Conservation (phyloP, 2,113 vertebrate genomes). For the Aleadryas rufinucha region DNA sequence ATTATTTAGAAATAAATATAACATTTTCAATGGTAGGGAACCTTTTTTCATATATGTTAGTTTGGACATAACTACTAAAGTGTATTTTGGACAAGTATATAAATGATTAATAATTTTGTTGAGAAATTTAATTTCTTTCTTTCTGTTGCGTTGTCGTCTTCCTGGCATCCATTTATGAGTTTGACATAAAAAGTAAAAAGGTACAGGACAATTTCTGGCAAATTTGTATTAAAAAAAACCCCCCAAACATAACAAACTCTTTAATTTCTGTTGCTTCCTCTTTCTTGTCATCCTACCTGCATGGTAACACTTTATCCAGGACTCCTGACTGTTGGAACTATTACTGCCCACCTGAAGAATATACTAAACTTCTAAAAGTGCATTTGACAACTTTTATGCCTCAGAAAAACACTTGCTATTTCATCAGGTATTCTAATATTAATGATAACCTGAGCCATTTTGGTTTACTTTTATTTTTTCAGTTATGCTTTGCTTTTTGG, state of each 20-base stretch:
- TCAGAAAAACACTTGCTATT: neutral
- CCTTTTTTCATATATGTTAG: neutral
- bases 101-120: neutral
- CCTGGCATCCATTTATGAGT: neutral
- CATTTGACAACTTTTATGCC: neutral
- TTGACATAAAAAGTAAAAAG: neutral
- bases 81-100: neutral
- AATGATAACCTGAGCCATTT: neutral
- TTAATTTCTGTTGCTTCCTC: neutral
- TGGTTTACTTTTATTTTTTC: neutral
- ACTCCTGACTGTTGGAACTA: neutral
- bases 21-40: rapidly evolving
- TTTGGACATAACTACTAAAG: neutral
- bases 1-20: neutral
- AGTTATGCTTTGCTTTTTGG: neutral
- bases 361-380: neutral
- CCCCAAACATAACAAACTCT: rapidly evolving
- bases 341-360: neutral
- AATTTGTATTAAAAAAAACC: neutral
- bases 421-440: neutral
- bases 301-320: neutral
- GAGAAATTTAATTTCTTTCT: neutral
- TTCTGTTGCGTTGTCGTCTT: neutral
- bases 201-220: neutral
- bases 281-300: neutral